Base-by-base conservation (phyloP, 2,797 vertebrate species). In the Labroides dimidiatus region DNA sequence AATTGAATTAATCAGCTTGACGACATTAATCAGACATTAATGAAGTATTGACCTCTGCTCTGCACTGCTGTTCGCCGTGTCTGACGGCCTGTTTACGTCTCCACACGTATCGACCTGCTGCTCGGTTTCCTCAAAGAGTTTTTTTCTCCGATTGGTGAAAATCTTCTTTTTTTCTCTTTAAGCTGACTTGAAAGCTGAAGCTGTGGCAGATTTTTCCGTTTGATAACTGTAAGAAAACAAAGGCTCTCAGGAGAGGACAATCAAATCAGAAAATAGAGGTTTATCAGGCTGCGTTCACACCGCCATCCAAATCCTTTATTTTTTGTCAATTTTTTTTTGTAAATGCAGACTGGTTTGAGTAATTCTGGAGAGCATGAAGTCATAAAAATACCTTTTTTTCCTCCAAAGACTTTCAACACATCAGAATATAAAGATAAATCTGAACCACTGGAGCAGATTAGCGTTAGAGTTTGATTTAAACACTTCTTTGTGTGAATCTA, bases 11-110 rank as follows among this genome's bases (percentile, higher is more conserved):
- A 91, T 87, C 87, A 82, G 84, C 87, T 84, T 81, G 87, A 87
- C 73, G 85, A 89, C 87, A 88, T 91, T 91, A 87, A 90, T 90
- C 86, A 87, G 84, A 86, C 85, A 88, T 86, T 88, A 91, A 91
- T 86, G 84, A 87, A 91, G 89, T 80, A 81, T 79, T 88, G 89
- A 88, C 85, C 90, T 87, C 81, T 91, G 88, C 82, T 63, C 89
- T 23, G 49, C 64, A 17, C 79, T 54, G 85, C 90, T 88, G 87
- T 81, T 85, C 80, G 0, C 50, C 1, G 50, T 68, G 72, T 82
- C 75, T 62, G 81, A 49, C 72, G 61, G 77, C 68, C 56, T 70
- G 82, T 76, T 88, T 67, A 71, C 42, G 65, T 75, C 74, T 67
- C 5, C 19, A 36, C n/a, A 37, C 23, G 17, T 9, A 69, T 78